phyloP scores from a whole-genome alignment of 2,113 vertebrate genomes.

The Centropus unirufus region DNA sequence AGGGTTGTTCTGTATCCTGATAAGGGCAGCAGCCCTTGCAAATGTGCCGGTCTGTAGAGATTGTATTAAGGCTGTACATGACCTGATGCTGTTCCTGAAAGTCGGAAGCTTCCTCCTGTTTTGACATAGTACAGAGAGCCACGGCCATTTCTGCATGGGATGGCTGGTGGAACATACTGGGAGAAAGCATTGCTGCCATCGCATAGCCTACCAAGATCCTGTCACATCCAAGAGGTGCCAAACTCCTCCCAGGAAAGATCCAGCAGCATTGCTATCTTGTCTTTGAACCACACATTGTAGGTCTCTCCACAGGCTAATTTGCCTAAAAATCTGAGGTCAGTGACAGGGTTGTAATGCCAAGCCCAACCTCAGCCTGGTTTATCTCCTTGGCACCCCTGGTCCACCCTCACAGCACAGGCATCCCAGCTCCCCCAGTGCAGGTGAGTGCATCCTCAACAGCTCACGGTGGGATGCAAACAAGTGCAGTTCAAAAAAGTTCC shows the following conservation, averaged over 20 bases:
- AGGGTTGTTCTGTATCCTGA: not conserved
- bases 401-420: fast-evolving
- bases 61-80: not conserved
- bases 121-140: not conserved
- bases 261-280: not conserved
- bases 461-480: not conserved
- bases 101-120: not conserved
- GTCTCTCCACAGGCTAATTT: not conserved
- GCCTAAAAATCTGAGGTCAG: not conserved
- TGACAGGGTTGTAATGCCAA: not conserved
- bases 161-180: not conserved
- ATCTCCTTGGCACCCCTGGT: not conserved
- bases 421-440: not conserved
- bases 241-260: not conserved
- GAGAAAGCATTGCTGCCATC: not conserved
- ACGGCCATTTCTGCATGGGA: not conserved
- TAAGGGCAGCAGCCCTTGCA: not conserved
- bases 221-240: not conserved
- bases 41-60: not conserved
- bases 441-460: fast-evolving
- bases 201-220: fast-evolving
- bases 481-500: not conserved
- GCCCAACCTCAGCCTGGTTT: not conserved
- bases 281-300: not conserved
- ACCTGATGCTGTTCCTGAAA: not conserved